A percentile compares a stretch with the other conserved stretches of the same genome.
These are phyloP conservation scores for Fukomys damarensis DNA, from an alignment of 2,113 vertebrate species.

Conservation along the genomic window DNA sequence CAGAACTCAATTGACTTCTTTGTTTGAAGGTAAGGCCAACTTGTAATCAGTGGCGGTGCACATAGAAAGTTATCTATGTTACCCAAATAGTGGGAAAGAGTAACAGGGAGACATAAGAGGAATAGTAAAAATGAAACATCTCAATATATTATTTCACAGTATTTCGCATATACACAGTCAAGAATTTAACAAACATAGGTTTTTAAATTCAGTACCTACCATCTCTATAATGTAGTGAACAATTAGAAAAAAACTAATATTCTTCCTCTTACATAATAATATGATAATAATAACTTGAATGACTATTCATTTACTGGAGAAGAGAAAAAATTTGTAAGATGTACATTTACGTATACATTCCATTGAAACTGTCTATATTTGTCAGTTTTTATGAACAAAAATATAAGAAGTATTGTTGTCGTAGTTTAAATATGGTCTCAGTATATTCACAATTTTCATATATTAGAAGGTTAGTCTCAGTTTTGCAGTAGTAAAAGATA, in stretches of 20 bases:
- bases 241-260: background rate
- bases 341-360: background rate
- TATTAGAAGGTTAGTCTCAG: background rate
- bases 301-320: background rate
- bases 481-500: background rate
- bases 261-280: background rate
- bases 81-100: background rate
- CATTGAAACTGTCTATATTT: conserved; percentile 2
- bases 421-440: background rate
- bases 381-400: conserved; percentile 1
- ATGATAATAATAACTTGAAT: background rate
- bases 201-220: background rate
- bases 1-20: background rate
- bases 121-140: background rate
- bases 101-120: background rate
- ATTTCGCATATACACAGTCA: background rate
- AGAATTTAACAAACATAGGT: conserved; percentile 8
- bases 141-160: conserved; percentile 24
- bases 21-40: background rate
- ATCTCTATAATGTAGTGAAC: background rate
- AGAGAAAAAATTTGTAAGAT: background rate
- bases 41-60: background rate
- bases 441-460: background rate
- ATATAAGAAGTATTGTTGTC: background rate
- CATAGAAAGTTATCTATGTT: background rate